phyloP scores from a whole-genome alignment of 2,888 invertebrate species.

The Eristalis pertinax region DNA sequence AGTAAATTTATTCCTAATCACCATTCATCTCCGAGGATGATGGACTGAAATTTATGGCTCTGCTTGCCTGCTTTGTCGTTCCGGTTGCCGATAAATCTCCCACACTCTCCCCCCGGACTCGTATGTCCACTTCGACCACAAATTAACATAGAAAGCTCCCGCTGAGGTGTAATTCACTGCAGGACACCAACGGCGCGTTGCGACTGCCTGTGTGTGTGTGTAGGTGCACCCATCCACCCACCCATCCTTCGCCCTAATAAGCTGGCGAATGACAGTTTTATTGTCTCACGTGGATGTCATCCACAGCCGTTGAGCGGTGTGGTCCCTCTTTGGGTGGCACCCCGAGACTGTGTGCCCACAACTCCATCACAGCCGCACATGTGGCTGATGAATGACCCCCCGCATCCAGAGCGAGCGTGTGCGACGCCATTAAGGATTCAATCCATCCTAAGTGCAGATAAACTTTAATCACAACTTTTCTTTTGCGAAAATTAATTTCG shows the following conservation, averaged over 20 bases:
- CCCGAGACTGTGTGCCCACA: background rate
- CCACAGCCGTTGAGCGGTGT: background rate
- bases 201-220: too few relatives aligned
- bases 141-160: slow-evolving; percentile 35
- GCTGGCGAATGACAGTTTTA: slow-evolving; percentile 39
- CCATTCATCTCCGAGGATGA: slow-evolving; percentile 47
- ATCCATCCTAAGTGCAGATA: slow-evolving; percentile 23
- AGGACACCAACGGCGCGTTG: background rate
- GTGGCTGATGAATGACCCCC: slow-evolving; percentile 5
- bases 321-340: background rate
- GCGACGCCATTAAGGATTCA: slow-evolving; percentile 21
- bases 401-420: background rate
- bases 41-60: slow-evolving; percentile 30
- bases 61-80: background rate
- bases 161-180: slow-evolving; percentile 12
- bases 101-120: slow-evolving; percentile 1
- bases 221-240: background rate
- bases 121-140: slow-evolving; percentile 4
- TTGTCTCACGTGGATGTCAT: slow-evolving; percentile 42
- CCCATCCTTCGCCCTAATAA: background rate
- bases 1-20: slow-evolving; percentile 45
- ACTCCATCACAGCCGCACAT: background rate
- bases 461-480: slow-evolving; percentile 56
- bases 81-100: slow-evolving; percentile 33
- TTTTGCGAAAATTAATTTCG: slow-evolving; percentile 57